These are phyloP conservation scores for Halictus ligatus DNA, from an alignment of 2,888 invertebrate genomes.

Conservation along the genomic window DNA sequence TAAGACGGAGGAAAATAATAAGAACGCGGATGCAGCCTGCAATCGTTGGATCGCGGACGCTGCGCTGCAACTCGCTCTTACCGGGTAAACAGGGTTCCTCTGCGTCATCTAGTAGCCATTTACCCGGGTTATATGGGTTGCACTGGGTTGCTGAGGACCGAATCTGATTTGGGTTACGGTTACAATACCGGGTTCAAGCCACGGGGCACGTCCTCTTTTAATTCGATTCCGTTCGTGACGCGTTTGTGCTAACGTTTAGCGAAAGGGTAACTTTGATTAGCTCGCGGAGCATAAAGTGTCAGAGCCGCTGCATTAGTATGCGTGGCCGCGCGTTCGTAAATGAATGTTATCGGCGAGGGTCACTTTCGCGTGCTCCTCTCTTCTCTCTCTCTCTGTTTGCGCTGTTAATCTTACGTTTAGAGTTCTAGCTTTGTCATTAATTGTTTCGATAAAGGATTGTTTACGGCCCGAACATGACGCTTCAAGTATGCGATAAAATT, in stretches of 20 bases:
- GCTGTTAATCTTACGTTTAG: neutral
- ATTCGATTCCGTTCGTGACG: conserved; percentile 7
- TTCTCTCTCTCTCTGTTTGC: neutral
- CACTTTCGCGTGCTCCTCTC: neutral
- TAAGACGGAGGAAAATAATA: neutral
- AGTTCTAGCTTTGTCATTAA: neutral
- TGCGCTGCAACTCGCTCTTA: neutral
- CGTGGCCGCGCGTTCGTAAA: neutral
- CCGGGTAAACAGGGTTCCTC: neutral
- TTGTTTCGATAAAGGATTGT: neutral
- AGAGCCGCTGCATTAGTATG: neutral
- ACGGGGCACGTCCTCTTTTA: conserved; percentile 8
- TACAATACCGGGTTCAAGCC: neutral
- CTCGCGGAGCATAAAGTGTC: conserved; percentile 1
- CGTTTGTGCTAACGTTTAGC: conserved; percentile 4
- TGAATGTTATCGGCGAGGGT: conserved; percentile 5
- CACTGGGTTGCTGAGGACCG: conserved; percentile 3
- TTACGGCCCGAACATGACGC: neutral
- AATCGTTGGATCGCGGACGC: neutral
- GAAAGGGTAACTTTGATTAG: conserved; percentile 1
- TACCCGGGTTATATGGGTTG: neutral
- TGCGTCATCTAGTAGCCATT: conserved; percentile 5
- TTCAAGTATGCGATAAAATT: neutral
- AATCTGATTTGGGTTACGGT: conserved; percentile 6
- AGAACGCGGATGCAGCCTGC: neutral